Evolutionary conservation across 2,797 vertebrate species (phyloP).

Genomic region (Squalus acanthias): DNA sequence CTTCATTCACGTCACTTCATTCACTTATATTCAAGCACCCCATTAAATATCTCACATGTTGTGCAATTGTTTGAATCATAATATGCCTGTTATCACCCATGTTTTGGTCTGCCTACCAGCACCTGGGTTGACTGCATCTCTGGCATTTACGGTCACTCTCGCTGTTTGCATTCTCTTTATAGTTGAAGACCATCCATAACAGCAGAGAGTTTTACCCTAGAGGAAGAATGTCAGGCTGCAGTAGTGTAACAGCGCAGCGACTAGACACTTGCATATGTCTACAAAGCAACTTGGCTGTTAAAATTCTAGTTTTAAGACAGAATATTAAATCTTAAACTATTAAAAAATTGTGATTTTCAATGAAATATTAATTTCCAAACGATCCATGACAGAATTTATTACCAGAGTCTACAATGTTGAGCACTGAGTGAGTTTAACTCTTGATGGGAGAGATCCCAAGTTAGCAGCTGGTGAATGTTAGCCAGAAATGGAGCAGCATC

Average conservation of each 20-base stretch:
- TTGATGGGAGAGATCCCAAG: neutral
- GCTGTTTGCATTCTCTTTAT: neutral
- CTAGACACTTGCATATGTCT: neutral
- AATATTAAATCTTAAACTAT: neutral
- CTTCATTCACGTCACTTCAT: neutral
- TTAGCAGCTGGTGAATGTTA: neutral
- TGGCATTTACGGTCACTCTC: neutral
- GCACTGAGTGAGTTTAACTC: neutral
- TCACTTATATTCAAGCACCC: neutral
- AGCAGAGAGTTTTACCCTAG: neutral
- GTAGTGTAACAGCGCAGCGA: neutral
- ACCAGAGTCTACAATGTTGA: neutral
- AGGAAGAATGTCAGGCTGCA: neutral
- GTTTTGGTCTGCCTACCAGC: neutral
- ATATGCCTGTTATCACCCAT: neutral
- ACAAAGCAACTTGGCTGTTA: neutral
- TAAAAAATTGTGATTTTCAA: neutral
- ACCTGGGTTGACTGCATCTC: neutral
- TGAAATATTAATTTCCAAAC: neutral
- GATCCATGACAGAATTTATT: neutral
- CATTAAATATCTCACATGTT: neutral
- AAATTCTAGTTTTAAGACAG: neutral
- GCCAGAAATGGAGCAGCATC: neutral
- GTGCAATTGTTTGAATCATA: neutral
- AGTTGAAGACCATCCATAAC: neutral